phyloP scores from a whole-genome alignment of 2,113 vertebrate genomes.

The Ranitomeya imitator region DNA sequence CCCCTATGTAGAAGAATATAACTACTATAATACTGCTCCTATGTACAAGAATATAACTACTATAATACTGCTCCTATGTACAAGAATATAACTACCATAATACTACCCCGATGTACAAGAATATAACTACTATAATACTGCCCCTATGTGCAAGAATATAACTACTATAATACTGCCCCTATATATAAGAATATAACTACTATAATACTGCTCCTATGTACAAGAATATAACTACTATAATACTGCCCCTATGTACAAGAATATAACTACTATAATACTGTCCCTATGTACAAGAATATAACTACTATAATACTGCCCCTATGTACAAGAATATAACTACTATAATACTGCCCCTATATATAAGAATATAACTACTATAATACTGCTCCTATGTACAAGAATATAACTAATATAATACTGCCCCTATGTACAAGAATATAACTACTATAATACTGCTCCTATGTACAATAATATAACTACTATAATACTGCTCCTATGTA shows the following conservation, averaged over 20 bases:
- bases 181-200: neutral
- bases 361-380: neutral
- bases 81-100: neutral
- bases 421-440: neutral
- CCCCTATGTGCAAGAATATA: neutral
- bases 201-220: neutral
- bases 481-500: neutral
- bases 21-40: neutral
- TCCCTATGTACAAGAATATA: neutral
- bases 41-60: neutral
- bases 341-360: neutral
- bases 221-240: constrained; percentile 7
- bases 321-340: neutral
- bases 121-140: neutral
- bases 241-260: neutral
- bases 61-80: neutral
- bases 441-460: neutral
- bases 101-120: neutral
- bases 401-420: neutral
- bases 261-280: neutral
- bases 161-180: neutral
- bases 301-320: neutral
- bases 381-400: neutral
- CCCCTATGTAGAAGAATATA: neutral
- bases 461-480: neutral